Evolutionary conservation across 2,888 invertebrate genomes (phyloP), one percentile per base, ranked within the genome.

Genomic region (Tetragonisca angustula): DNA sequence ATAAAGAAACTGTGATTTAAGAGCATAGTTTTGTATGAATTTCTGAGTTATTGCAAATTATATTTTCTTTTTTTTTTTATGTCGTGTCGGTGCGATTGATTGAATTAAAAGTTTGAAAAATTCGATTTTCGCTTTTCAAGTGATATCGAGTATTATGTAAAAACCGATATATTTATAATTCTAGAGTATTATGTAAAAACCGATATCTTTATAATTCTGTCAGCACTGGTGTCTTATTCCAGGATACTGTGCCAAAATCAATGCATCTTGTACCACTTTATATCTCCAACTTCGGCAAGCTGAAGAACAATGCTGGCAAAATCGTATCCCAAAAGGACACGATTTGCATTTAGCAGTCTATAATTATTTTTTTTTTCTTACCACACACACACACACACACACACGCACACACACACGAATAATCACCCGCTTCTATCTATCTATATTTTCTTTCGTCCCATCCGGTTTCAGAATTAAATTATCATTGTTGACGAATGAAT

Each of bases 181-280:
- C 19, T n/a, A 52, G 27, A 73, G 52, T 21, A 49, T 13, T 2
- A 9, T 36, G 11, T 36, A 15, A 56, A 17, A 59, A 32, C 4
- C 19, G 24, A 19, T 4, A 59, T 36, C 19, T 24, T 36, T 64
- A n/a, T n/a, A 27, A 21, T 27, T 27, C 21, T 49, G 27, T 64
- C 61, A 50, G n/a, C 21, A 43, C n/a, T 54, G 32, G 32, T 56
- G n/a, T 56, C 56, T 71, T 56, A 21, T n/a, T 21, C 70, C 36
- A 69, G n/a, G 70, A 70, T 36, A 56, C 56, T 70, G 61, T 72
- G 50, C 27, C 61, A 32, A 72, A 27, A 72, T 72, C 49, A 62
- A 50, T n/a, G 72, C 50, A 56, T 36, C 17, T 56, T 32, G 32
- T 69, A 54, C 69, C 19, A 43, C 36, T 54, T 70, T 70, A n/a